phyloP scores from a whole-genome alignment of 2,888 invertebrate species.

The Cylindroiulus punctatus region DNA sequence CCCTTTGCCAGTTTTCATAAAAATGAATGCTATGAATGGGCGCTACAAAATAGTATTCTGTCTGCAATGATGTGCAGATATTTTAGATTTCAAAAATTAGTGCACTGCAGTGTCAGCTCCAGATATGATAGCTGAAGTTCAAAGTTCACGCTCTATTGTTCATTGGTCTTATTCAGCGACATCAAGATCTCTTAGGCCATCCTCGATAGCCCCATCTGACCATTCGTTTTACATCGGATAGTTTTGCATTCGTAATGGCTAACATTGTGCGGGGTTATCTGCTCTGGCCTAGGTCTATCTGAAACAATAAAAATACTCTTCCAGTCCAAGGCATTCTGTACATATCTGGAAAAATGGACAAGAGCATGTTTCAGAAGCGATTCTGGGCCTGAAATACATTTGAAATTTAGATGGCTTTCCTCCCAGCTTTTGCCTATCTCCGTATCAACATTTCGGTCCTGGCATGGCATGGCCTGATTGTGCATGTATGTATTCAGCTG shows the following conservation, averaged over 20 bases:
- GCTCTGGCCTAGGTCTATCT: neutral
- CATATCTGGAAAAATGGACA: neutral
- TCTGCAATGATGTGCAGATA: no score
- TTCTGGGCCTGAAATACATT: neutral
- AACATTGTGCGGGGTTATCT: neutral
- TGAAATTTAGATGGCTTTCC: neutral
- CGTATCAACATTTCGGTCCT: neutral
- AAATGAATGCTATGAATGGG: no score
- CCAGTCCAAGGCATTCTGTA: neutral
- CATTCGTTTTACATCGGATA: neutral
- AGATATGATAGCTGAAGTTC: neutral
- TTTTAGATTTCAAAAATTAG: no score
- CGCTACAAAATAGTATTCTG: no score
- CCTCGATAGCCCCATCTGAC: neutral
- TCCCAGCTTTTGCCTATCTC: neutral
- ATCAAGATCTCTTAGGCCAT: neutral
- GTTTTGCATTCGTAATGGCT: neutral
- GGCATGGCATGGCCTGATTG: neutral
- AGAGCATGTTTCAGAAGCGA: neutral
- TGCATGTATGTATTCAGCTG: neutral
- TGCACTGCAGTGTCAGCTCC: no score
- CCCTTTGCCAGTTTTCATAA: no score
- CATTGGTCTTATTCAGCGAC: neutral
- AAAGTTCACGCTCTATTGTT: neutral
- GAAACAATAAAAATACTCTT: slow-evolving; percentile 6